phyloP scores from a whole-genome alignment of 2,113 vertebrate genomes.

The Oxyruncus cristatus region DNA sequence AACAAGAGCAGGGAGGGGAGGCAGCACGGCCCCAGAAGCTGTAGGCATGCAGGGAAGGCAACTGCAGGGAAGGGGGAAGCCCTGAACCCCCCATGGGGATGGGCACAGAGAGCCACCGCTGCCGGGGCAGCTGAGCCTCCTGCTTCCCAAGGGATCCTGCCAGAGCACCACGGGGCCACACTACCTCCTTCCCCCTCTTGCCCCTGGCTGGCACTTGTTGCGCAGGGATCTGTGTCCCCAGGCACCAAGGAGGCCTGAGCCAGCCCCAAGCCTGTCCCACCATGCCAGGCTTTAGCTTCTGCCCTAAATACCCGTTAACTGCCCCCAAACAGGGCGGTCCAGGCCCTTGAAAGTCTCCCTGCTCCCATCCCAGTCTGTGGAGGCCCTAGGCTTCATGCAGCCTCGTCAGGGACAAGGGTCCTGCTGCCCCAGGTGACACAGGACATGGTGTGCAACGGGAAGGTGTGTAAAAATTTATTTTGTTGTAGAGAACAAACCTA shows the following conservation, averaged over 20 bases:
- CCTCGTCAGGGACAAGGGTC: rapidly evolving
- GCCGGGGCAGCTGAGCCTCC: background rate
- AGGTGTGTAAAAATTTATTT: constrained; percentile 65
- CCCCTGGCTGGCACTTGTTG: background rate
- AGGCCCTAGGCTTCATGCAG: rapidly evolving
- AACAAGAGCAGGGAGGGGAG: background rate
- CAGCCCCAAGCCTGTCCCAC: background rate
- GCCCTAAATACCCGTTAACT: background rate
- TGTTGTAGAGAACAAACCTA: background rate
- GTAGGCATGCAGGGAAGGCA: rapidly evolving
- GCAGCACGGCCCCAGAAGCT: background rate
- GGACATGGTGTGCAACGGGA: rapidly evolving
- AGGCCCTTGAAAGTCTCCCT: rapidly evolving
- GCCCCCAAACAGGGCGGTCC: rapidly evolving
- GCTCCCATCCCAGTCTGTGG: rapidly evolving
- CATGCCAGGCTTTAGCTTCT: background rate
- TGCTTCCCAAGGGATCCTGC: rapidly evolving
- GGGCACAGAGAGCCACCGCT: background rate
- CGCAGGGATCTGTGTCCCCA: rapidly evolving
- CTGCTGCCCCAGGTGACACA: background rate
- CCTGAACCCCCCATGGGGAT: rapidly evolving
- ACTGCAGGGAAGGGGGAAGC: background rate
- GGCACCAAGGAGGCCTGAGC: background rate
- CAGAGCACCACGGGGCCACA: rapidly evolving
- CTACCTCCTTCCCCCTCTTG: background rate